A percentile compares a stretch with the other conserved stretches of the same genome.
Evolutionary conservation across 2,888 invertebrate genomes (phyloP).

Genomic region (Lepetodrilus schrolli): DNA sequence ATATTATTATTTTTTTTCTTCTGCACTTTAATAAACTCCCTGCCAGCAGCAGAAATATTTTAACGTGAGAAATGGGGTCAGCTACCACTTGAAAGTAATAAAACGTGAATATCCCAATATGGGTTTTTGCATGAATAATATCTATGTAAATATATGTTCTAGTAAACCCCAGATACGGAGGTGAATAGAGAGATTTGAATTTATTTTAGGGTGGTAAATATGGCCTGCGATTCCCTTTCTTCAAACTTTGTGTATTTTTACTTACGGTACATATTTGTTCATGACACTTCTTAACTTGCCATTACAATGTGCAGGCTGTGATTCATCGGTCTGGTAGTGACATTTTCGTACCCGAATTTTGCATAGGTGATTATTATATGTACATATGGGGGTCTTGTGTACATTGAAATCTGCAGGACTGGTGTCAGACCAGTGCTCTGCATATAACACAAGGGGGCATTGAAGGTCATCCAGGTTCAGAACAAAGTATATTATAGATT

Average conservation of each 20-base stretch:
- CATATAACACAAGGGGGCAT: no score
- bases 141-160: slow-evolving; percentile 15
- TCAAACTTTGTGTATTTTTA: neutral
- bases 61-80: neutral
- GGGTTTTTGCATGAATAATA: neutral
- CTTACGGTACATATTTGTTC: neutral
- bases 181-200: no score
- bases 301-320: neutral
- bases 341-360: neutral
- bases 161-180: neutral
- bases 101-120: neutral
- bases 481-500: no score
- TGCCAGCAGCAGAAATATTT: neutral
- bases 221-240: neutral
- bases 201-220: no score
- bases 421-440: no score
- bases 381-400: no score
- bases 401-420: no score
- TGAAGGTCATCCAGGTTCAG: no score
- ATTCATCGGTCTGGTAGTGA: neutral
- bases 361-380: neutral
- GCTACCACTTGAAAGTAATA: neutral
- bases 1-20: no score
- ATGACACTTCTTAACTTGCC: neutral
- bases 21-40: neutral